Evolutionary conservation across 1,140 invertebrate genomes (phyloP), one percentile per base, ranked within the genome.

Genomic region (Rhizoglyphus robini): DNA sequence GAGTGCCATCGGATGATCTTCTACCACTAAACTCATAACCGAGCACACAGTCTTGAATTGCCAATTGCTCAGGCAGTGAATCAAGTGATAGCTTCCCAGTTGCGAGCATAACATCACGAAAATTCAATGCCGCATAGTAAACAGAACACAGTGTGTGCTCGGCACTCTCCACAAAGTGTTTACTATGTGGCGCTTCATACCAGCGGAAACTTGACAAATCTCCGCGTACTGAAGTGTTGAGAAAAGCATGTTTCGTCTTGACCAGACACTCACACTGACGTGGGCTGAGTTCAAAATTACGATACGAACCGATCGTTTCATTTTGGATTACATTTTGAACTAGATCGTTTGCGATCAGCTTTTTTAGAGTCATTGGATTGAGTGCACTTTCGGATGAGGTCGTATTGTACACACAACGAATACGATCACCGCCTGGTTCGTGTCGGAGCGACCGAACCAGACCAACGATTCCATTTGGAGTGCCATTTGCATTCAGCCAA

Each of bases 51-150:
- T 69, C 68, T 62, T 69, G 66, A 3, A 69, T 36, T n/a, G 68
- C 68, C 15, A 69, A 20, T 49, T 69, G 66, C 32, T 62, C 66
- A 13, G 94, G 93, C 38, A 97, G 80, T 46, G 93, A 90, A 80
- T 97, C 94, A 29, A 90, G 90, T 31, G 92, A 87, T 36, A 98
- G 79, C 78, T 96, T 95, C 67, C 94, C 95, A 29, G 90, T 92
- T 1, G 94, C 93, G 69, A 98, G 58, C 68, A 69, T 69, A 31
- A 69, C 61, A 47, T 69, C 68, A 32, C 68, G 60, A 57, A 69
- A 69, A 36, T 69, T 69, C 11, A 69, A 57, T 11, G 69, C 68
- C 61, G 75, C 76, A 61, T 77, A 73, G 67, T 72, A 72, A 8
- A 97, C 91, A 67, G 79, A 81, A 76, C 91, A 96, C 1, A 93